Conservation (phyloP, 2,113 vertebrate genomes). For the Rana temporaria region DNA sequence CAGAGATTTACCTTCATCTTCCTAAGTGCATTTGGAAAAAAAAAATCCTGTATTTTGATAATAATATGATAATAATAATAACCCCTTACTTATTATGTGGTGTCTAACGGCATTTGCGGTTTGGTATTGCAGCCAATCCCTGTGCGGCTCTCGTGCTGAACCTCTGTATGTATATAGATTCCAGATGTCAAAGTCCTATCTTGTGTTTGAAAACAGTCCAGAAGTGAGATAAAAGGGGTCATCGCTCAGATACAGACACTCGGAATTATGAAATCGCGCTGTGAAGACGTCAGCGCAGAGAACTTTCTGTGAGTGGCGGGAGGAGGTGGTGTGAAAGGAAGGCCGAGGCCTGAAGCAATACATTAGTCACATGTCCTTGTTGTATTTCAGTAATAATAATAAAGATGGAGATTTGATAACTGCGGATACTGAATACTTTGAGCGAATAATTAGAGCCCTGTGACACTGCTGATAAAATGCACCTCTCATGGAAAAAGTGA, state of each 20-base stretch:
- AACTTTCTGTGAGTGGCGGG: neutral
- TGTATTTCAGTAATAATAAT: neutral
- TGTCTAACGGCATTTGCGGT: no score
- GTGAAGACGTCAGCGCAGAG: neutral
- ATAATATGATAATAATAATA: no score
- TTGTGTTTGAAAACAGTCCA: neutral
- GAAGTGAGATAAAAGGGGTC: no score
- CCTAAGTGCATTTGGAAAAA: no score
- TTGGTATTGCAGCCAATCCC: no score
- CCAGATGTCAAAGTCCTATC: slow-evolving; percentile 9
- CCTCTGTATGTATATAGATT: neutral
- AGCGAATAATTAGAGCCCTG: neutral
- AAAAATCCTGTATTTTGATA: no score
- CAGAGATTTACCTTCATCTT: no score
- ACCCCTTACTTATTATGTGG: no score
- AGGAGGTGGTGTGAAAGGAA: neutral
- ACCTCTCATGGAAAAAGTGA: neutral
- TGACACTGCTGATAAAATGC: neutral
- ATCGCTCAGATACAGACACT: no score
- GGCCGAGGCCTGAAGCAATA: neutral
- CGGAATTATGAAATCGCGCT: neutral
- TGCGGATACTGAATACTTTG: neutral
- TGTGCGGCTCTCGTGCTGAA: neutral
- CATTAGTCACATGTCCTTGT: neutral
- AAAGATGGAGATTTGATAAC: slow-evolving; percentile 13